Evolutionary conservation across 2,888 invertebrate species (phyloP), one percentile per base, ranked within the genome.

Genomic region (Siphonodentalium dalli): DNA sequence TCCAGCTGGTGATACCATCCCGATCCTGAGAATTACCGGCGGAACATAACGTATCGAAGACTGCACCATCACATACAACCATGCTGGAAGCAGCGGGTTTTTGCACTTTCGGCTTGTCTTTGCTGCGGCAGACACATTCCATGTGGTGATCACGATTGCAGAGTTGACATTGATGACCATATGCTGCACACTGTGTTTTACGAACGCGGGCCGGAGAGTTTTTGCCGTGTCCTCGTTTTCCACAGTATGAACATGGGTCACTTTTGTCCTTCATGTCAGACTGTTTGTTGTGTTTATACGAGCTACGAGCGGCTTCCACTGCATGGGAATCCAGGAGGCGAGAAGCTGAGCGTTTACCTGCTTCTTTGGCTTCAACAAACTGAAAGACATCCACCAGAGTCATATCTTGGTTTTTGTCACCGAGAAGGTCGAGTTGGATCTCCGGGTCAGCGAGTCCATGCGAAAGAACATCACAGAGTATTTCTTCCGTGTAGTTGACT

Each of bases 211-310:
- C 39, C 20, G 56, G 15, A 28, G 56, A 46, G 20, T 31, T 44
- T 21, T 38, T 46, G 2, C 71, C 67, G 53, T 68, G 68, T 4
- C 66, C 66, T 20, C 4, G 38, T 18, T 46, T 54, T 7, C 67
- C 65, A 40, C 68, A 67, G 42, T 71, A 67, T 7, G 33, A n/a
- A 20, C 64, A 63, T 8, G 26, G 5, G 11, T 57, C 53, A 11
- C 13, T 21, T 34, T 40, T 29, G 11, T 48, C 29, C 28, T 11
- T 13, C 11, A 41, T 26, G 15, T 29, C 33, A 1, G 27, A 2
- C n/a, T 39, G 45, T 26, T 42, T 42, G 18, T 8, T 23, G 27
- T n/a, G 43, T 21, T 37, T 15, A 37, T 53, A 55, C 9, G 46
- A 24, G 41, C 55, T 58, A 18, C 40, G 50, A 15, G 51, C 54